Conservation (phyloP, 2,113 vertebrate genomes). For the Aldabrachelys gigantea region DNA sequence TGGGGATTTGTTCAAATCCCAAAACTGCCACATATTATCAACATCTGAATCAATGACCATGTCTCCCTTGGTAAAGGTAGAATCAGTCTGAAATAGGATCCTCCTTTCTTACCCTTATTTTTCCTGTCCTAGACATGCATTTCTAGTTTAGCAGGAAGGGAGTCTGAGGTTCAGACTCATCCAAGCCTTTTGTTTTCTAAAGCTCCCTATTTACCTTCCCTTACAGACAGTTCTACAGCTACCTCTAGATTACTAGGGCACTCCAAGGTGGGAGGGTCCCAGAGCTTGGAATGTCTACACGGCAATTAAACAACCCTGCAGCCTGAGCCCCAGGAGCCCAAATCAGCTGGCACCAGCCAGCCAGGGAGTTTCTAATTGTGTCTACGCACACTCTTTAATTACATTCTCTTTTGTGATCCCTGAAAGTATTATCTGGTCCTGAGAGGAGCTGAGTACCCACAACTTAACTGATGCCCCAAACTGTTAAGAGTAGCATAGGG, state of each 20-base stretch:
- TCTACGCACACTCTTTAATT: too few relatives aligned
- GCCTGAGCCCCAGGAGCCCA: too few relatives aligned
- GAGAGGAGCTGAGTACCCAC: not conserved
- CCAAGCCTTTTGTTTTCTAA: not conserved
- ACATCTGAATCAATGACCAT: conserved; percentile 53
- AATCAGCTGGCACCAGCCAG: too few relatives aligned
- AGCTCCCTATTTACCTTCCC: too few relatives aligned
- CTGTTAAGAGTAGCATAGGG: not conserved
- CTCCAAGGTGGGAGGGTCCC: too few relatives aligned
- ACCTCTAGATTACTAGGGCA: too few relatives aligned
- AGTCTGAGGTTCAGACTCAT: not conserved
- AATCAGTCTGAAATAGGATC: conserved; percentile 32
- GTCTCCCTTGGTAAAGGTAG: conserved; percentile 37
- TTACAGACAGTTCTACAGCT: too few relatives aligned
- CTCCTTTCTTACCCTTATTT: not conserved
- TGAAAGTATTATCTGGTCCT: not conserved
- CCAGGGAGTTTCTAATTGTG: too few relatives aligned
- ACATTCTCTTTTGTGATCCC: not conserved
- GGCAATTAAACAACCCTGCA: too few relatives aligned
- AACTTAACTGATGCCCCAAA: not conserved
- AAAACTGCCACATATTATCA: conserved; percentile 41
- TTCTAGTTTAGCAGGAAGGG: conserved; percentile 31
- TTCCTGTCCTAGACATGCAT: conserved; percentile 6
- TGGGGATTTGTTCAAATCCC: not conserved
- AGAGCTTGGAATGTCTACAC: too few relatives aligned